Evolutionary conservation across 1,140 invertebrate species (phyloP).

Genomic region (Elysia chlorotica): DNA sequence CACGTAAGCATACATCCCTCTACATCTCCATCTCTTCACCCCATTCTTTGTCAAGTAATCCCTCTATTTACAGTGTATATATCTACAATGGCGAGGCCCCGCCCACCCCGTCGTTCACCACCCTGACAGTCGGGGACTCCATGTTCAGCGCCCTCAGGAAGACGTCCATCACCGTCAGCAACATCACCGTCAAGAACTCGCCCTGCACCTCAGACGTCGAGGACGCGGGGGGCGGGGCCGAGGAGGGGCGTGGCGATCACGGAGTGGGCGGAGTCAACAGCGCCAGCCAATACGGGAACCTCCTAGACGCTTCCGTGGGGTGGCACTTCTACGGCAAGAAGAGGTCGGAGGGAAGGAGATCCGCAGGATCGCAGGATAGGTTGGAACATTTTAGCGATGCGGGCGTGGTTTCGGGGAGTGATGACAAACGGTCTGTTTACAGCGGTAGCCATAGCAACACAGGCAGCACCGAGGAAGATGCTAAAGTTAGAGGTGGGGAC

Average conservation of each 20-base stretch:
- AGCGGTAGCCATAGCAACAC: no score
- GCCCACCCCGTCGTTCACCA: constrained; percentile 35
- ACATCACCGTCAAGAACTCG: constrained; percentile 23
- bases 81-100: no score
- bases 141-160: constrained; percentile 48
- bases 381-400: no score
- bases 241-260: no score
- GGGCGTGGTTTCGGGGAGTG: no score
- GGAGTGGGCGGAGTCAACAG: no score
- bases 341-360: not conserved
- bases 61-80: constrained; percentile 31
- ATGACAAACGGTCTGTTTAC: no score
- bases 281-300: not conserved
- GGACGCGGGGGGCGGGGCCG: not conserved
- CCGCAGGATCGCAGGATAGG: not conserved
- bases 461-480: no score
- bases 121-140: constrained; percentile 39
- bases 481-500: no score
- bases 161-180: constrained; percentile 38
- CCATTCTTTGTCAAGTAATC: not conserved
- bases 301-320: not conserved
- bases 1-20: constrained; percentile 3
- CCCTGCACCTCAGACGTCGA: constrained; percentile 12
- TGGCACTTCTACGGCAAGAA: not conserved
- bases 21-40: not conserved